A percentile compares a stretch with the other conserved stretches of the same genome.
phyloP scores from a whole-genome alignment of 2,888 invertebrate genomes.

The Drosophila anomalata region DNA sequence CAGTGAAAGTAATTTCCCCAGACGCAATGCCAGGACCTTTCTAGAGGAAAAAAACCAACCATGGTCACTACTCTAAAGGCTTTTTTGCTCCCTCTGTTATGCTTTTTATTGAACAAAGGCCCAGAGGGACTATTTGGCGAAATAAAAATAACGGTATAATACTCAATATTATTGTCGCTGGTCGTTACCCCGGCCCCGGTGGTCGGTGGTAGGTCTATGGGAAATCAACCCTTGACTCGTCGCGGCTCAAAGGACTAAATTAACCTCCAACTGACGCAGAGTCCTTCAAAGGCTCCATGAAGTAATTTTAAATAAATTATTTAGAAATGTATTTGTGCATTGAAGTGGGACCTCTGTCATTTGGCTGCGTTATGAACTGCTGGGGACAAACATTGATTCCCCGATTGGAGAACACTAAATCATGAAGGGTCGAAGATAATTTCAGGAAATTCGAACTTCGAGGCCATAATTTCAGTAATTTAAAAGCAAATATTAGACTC shows the following conservation, averaged over 20 bases:
- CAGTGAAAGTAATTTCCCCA: conserved; percentile 74
- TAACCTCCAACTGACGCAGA: conserved; percentile 71
- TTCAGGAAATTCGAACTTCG: background rate
- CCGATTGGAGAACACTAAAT: background rate
- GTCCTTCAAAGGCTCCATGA: conserved; percentile 62
- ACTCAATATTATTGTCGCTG: conserved; percentile 76
- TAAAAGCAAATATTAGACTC: background rate
- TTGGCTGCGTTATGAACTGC: conserved; percentile 16
- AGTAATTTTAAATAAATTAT: conserved; percentile 81
- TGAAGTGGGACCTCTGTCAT: conserved; percentile 71
- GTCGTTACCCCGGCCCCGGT: conserved; percentile 16
- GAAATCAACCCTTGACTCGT: conserved; percentile 40
- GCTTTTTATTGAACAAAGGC: conserved; percentile 75
- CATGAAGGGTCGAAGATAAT: background rate
- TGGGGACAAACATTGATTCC: background rate
- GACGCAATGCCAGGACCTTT: conserved; percentile 73
- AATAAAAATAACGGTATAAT: conserved; percentile 79
- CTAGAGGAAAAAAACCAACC: conserved; percentile 39
- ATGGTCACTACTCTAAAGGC: conserved; percentile 56
- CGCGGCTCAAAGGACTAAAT: conserved; percentile 61
- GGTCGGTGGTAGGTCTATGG: conserved; percentile 10
- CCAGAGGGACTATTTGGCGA: conserved; percentile 73
- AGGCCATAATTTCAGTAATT: background rate
- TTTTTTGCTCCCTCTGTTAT: conserved; percentile 35
- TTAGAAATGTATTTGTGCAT: conserved; percentile 78